Conservation (phyloP, 2,797 vertebrate species). For the Margarornis squamiger region DNA sequence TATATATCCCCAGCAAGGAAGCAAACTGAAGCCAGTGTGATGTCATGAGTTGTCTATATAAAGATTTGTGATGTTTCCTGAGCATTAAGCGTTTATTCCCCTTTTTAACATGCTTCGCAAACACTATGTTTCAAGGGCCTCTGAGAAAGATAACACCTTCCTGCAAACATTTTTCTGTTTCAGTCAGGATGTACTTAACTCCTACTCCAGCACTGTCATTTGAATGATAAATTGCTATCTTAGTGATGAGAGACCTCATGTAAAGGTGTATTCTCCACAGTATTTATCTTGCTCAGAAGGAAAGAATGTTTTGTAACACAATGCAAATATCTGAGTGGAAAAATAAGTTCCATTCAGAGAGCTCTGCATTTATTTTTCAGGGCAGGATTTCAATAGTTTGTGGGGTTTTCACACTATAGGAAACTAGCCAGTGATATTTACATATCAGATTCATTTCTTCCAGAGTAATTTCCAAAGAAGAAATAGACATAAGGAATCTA, state of each 20-base stretch:
- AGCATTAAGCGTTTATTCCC: not conserved
- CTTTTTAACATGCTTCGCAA: not conserved
- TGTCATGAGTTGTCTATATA: not conserved
- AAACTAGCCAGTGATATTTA: not conserved
- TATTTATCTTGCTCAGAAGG: not conserved
- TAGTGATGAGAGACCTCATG: not conserved
- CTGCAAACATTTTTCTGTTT: not conserved
- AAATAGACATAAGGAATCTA: not conserved
- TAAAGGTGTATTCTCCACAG: not conserved
- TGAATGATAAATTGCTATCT: not conserved
- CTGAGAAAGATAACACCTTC: not conserved
- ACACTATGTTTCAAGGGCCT: not conserved
- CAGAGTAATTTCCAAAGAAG: not conserved
- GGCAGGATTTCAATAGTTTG: not conserved
- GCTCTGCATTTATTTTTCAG: not conserved
- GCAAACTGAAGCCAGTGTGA: not conserved
- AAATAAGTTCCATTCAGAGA: not conserved
- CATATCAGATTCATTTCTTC: not conserved
- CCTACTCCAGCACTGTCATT: not conserved
- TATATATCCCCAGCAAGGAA: not conserved
- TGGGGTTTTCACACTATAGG: not conserved
- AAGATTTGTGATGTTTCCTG: not conserved
- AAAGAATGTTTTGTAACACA: not conserved
- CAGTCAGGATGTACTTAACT: not conserved
- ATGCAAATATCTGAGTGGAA: not conserved